phyloP scores from a whole-genome alignment of 2,888 invertebrate genomes.

The Perithous albicinctus region DNA sequence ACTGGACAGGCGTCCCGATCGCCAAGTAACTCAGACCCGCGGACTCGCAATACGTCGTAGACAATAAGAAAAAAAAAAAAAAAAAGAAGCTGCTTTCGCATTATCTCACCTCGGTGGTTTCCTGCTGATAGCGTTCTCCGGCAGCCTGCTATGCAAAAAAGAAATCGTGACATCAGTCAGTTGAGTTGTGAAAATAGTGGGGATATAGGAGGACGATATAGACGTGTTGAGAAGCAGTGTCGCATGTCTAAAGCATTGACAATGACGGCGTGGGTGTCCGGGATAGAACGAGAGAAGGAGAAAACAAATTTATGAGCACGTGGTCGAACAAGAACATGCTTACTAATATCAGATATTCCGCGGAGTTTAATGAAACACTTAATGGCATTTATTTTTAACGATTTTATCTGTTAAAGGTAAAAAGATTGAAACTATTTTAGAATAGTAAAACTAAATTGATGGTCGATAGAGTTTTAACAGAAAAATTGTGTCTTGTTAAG shows the following conservation, averaged over 20 bases:
- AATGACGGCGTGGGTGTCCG: constrained; percentile 53
- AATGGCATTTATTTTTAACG: constrained; percentile 22
- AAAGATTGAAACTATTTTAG: no score
- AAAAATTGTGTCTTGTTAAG: no score
- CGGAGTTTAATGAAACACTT: constrained; percentile 34
- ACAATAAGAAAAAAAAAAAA: constrained; percentile 34
- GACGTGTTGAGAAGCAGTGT: constrained; percentile 40
- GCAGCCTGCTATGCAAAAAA: constrained; percentile 72
- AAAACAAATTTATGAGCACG: constrained; percentile 45
- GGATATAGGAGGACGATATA: constrained; percentile 20
- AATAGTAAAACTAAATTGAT: no score
- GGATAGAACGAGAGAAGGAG: constrained; percentile 41
- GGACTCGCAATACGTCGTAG: constrained; percentile 60
- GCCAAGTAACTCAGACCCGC: constrained; percentile 45
- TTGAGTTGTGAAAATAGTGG: constrained; percentile 39
- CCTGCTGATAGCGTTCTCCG: constrained; percentile 79
- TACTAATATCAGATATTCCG: background rate
- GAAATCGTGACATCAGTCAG: constrained; percentile 70
- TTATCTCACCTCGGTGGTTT: constrained; percentile 81
- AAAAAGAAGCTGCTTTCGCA: constrained; percentile 63
- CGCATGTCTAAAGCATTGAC: constrained; percentile 48
- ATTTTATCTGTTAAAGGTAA: no score
- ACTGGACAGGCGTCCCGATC: constrained; percentile 61
- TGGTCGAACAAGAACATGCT: constrained; percentile 38
- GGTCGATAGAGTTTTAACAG: no score